Percentiles rank a stretch among this genome's conserved stretches.
phyloP scores from a whole-genome alignment of 2,888 invertebrate genomes.

The Rotaria macrura region DNA sequence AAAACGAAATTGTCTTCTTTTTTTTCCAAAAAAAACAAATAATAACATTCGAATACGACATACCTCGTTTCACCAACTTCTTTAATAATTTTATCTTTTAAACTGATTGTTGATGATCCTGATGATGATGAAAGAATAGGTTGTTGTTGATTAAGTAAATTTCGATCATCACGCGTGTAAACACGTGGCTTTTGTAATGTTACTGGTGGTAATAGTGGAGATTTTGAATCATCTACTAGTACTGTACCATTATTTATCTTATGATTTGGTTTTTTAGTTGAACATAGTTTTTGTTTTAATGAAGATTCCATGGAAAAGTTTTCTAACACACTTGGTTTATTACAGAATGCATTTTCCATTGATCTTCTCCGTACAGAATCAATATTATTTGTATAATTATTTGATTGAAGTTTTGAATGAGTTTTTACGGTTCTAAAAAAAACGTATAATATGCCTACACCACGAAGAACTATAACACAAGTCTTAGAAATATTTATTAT shows the following conservation, averaged over 20 bases:
- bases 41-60: too few species aligned
- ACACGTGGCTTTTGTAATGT: neutral
- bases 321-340: neutral
- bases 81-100: neutral
- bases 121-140: neutral
- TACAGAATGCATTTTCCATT: neutral
- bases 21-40: too few species aligned
- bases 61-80: neutral
- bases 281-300: neutral
- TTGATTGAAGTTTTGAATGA: too few species aligned
- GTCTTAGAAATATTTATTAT: too few species aligned
- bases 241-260: neutral
- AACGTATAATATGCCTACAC: too few species aligned
- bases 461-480: too few species aligned
- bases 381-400: neutral
- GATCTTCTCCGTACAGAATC: neutral
- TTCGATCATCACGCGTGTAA: neutral
- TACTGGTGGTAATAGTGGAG: neutral
- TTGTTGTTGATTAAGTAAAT: neutral
- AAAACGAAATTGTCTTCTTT: too few species aligned
- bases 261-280: neutral
- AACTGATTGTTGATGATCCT: neutral
- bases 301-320: neutral
- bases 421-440: too few species aligned
- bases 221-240: neutral